These are phyloP conservation scores for Venustaconcha ellipsiformis DNA, from an alignment of 1,140 invertebrate species.

Conservation along the genomic window DNA sequence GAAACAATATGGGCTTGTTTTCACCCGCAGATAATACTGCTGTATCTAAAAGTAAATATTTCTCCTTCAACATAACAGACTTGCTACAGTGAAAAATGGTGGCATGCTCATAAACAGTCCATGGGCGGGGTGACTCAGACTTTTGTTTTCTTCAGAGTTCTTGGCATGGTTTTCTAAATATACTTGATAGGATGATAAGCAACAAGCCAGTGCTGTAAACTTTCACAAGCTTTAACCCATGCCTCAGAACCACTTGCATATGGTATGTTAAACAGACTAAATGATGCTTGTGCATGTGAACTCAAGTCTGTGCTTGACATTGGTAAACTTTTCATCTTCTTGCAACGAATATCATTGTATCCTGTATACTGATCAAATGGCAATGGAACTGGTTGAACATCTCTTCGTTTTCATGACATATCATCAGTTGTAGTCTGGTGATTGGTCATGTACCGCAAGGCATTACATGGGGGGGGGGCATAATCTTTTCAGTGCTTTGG, in stretches of 20 bases:
- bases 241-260: not conserved
- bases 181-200: conserved; percentile 9
- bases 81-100: conserved; percentile 2
- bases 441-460: conserved; percentile 32
- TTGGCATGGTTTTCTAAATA: conserved; percentile 8
- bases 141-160: not conserved
- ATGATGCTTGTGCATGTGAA: conserved; percentile 17
- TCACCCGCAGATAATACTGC: not conserved
- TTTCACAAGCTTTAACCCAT: conserved; percentile 7
- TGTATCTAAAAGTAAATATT: conserved; percentile 11
- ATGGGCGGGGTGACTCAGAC: not conserved
- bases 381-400: conserved; percentile 15
- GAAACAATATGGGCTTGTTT: conserved; percentile 10
- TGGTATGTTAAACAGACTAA: conserved; percentile 3
- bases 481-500: too few species aligned
- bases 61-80: not conserved
- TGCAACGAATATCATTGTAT: conserved; percentile 20
- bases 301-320: not conserved
- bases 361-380: conserved; percentile 10
- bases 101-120: conserved; percentile 13
- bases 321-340: conserved; percentile 14
- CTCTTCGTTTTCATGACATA: conserved; percentile 2
- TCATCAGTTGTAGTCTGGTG: conserved; percentile 27
- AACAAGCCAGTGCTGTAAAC: conserved; percentile 15
- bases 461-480: too few species aligned